phyloP scores from a whole-genome alignment of 2,113 vertebrate genomes.

The Fregetta grallaria region DNA sequence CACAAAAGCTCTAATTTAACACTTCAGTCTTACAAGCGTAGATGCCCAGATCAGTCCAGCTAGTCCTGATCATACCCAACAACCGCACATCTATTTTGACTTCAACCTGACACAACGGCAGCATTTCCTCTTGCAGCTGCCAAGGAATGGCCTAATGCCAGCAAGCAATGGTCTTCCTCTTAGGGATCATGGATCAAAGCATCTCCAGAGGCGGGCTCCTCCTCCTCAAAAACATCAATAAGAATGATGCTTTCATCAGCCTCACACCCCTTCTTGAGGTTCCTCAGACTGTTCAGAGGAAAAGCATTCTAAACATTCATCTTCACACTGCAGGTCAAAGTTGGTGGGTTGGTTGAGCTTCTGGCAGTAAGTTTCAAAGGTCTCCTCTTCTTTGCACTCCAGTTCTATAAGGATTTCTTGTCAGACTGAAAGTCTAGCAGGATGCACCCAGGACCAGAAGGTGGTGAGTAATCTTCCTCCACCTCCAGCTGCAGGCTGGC shows the following conservation, averaged over 20 bases:
- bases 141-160: background rate
- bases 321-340: background rate
- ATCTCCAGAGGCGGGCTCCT: background rate
- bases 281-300: background rate
- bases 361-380: background rate
- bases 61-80: background rate
- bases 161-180: background rate
- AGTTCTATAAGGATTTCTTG: background rate
- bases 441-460: background rate
- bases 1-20: background rate
- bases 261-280: background rate
- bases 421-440: background rate
- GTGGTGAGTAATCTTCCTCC: background rate
- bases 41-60: background rate
- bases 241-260: background rate
- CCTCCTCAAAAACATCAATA: background rate
- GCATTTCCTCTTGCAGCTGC: background rate
- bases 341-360: background rate
- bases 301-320: background rate
- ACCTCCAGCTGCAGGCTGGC: background rate
- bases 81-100: background rate
- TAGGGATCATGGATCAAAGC: background rate
- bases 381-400: background rate
- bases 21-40: rapidly evolving
- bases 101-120: background rate